Conservation (phyloP, 2,113 vertebrate genomes). For the human (Homo sapiens) region DNA sequence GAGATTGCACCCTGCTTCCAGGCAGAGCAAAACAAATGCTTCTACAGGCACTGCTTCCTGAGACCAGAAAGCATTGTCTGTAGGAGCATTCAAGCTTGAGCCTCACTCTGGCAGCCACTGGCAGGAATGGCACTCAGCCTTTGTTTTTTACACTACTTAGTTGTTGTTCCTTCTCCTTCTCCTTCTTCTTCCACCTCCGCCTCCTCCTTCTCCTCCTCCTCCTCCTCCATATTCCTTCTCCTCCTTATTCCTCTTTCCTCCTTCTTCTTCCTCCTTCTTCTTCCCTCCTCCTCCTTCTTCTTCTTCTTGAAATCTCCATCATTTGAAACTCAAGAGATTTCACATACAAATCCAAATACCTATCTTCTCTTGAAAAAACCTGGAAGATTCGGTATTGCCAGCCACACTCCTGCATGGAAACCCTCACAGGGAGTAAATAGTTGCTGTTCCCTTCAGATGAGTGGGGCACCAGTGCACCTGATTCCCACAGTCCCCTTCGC, state of each 20-base stretch:
- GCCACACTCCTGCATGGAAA: neutral
- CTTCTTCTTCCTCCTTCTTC: too few relatives aligned
- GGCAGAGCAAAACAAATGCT: too few relatives aligned
- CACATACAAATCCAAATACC: neutral
- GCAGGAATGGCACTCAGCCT: neutral
- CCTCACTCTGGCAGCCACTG: neutral
- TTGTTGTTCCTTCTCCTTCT: too few relatives aligned
- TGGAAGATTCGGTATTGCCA: neutral
- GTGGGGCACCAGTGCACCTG: too few relatives aligned
- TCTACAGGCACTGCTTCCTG: too few relatives aligned
- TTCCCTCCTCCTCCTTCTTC: accelerated
- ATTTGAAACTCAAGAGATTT: neutral
- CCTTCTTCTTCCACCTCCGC: too few relatives aligned
- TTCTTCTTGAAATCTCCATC: neutral
- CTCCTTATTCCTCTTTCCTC: too few relatives aligned
- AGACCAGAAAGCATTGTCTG: neutral
- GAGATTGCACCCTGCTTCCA: neutral
- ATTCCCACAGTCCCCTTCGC: neutral
- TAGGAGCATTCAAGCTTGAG: neutral
- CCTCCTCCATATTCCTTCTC: too few relatives aligned
- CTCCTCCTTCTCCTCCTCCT: accelerated
- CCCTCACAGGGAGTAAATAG: neutral
- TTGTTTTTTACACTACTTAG: neutral
- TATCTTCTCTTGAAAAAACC: neutral
- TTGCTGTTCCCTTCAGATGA: neutral